Evolutionary conservation across 30 jellyfish, hydroid and myxozoan species (phyloP).

Genomic region (Hydractinia symbiolongicarpus): DNA sequence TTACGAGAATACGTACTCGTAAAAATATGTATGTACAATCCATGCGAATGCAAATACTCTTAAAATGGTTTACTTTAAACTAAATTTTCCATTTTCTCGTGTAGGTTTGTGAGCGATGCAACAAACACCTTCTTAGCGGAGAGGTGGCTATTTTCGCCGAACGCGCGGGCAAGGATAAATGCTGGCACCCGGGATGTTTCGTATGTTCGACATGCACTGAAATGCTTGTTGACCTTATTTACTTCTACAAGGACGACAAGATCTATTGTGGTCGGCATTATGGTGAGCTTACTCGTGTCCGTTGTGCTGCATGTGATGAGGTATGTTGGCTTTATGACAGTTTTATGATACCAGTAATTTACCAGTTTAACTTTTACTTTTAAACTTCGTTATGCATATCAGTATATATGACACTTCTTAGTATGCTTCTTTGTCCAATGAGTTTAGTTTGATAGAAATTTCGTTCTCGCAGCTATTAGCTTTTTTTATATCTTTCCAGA

Average conservation of each 20-base stretch:
- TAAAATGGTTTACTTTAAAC: too few species aligned
- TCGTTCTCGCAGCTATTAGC: too few species aligned
- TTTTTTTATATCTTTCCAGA: too few species aligned
- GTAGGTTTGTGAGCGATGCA: slow-evolving; percentile 5
- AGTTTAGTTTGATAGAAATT: too few species aligned
- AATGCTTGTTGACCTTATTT: slow-evolving; percentile 66
- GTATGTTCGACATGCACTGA: slow-evolving; percentile 79
- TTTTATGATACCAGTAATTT: not conserved
- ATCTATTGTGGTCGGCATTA: slow-evolving; percentile 95
- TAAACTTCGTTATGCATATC: not conserved
- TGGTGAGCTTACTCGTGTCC: slow-evolving; percentile 87
- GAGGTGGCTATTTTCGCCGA: slow-evolving; percentile 86
- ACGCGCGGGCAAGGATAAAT: slow-evolving; percentile 73
- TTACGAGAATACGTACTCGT: too few species aligned
- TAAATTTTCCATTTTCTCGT: not conserved
- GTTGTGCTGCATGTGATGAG: slow-evolving; percentile 98
- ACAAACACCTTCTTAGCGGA: slow-evolving; percentile 31
- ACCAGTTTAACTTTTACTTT: not conserved
- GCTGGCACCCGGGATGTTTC: slow-evolving; percentile 94
- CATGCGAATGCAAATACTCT: too few species aligned
- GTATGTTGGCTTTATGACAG: slow-evolving; percentile 18
- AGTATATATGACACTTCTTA: not conserved
- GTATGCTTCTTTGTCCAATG: not conserved
- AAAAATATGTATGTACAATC: too few species aligned
- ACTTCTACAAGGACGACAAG: slow-evolving; percentile 60